Conservation (phyloP, 2,113 vertebrate species). For the Dermatemys mawii region DNA sequence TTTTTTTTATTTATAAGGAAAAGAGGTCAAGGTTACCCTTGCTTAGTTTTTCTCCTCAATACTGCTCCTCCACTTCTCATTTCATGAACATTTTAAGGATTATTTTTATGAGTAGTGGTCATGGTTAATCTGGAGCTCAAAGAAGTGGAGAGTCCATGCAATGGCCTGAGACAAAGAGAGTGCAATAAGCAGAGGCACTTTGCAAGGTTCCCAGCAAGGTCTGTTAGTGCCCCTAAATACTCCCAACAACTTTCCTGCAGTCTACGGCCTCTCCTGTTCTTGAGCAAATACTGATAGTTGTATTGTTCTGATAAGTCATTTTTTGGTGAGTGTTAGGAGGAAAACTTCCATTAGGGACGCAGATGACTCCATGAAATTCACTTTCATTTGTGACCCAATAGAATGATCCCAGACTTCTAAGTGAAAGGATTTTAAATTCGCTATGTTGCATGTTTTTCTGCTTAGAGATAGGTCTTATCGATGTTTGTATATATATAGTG, state of each 20-base stretch:
- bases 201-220: rapidly evolving
- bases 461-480: background rate
- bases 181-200: background rate
- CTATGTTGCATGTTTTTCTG: background rate
- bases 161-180: background rate
- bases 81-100: background rate
- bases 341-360: background rate
- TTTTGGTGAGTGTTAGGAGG: background rate
- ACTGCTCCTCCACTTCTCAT: background rate
- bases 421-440: background rate
- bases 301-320: background rate
- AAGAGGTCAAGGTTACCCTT: slow-evolving; percentile 22
- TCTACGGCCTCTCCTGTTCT: rapidly evolving
- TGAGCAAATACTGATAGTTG: background rate
- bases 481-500: background rate
- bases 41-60: slow-evolving; percentile 25
- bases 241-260: rapidly evolving
- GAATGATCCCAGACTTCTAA: background rate
- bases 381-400: background rate
- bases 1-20: slow-evolving; percentile 63
- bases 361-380: background rate
- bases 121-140: background rate
- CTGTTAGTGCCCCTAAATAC: background rate
- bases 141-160: background rate
- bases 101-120: background rate